phyloP scores from a whole-genome alignment of 2,113 vertebrate species.

The Tretioscincus oriximinensis region DNA sequence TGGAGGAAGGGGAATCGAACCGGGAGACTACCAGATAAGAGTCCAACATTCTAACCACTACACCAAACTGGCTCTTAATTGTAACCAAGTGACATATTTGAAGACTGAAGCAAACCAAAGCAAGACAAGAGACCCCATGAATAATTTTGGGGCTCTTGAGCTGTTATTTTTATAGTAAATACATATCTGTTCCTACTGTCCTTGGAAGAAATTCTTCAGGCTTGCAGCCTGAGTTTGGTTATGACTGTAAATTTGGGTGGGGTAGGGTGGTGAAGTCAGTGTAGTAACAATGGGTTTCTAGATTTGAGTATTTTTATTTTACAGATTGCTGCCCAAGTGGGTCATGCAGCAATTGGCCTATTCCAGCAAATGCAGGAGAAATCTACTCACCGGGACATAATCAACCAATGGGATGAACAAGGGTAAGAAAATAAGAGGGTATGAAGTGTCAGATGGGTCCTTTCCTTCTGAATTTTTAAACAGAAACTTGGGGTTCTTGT shows the following conservation, averaged over 20 bases:
- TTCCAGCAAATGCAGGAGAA: slow-evolving; percentile 80
- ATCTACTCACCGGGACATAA: slow-evolving; percentile 77
- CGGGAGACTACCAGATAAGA: background rate
- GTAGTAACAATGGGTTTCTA: background rate
- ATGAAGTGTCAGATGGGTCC: background rate
- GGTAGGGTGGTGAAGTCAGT: background rate
- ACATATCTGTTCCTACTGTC: background rate
- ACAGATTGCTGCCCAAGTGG: slow-evolving; percentile 82
- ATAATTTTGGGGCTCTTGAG: background rate
- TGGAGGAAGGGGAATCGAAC: too few species aligned
- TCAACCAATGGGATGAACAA: slow-evolving; percentile 80
- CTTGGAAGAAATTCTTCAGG: background rate
- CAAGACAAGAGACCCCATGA: background rate
- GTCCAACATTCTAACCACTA: too few species aligned
- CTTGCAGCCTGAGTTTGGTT: background rate
- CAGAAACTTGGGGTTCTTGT: too few species aligned
- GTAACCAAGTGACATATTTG: too few species aligned
- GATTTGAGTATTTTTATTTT: background rate
- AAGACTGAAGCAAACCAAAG: background rate
- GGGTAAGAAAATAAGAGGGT: slow-evolving; percentile 67
- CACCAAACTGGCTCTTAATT: background rate
- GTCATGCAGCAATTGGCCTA: slow-evolving; percentile 79
- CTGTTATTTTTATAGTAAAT: background rate
- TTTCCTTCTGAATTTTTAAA: too few species aligned
- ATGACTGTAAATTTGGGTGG: background rate